These are phyloP conservation scores for Coranthus polyacanthus DNA, from an alignment of 2,797 vertebrate genomes.

Conservation along the genomic window DNA sequence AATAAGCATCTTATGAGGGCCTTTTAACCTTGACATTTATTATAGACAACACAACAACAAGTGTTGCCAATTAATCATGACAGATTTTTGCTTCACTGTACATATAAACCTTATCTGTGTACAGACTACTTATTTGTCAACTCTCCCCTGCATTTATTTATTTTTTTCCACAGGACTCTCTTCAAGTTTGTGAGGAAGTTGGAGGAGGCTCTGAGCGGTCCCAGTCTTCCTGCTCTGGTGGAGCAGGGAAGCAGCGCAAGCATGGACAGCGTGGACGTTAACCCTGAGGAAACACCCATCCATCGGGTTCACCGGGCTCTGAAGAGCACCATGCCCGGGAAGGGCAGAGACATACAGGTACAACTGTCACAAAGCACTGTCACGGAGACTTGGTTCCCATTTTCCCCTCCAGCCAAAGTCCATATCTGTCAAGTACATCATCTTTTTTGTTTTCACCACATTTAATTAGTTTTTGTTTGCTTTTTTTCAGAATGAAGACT, in stretches of 20 bases:
- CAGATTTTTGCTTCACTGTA: not conserved
- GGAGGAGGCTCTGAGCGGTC: constrained; percentile 86
- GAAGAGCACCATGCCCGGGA: constrained; percentile 80
- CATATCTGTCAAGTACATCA: not conserved
- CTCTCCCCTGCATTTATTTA: too few species aligned
- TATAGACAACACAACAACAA: too few species aligned
- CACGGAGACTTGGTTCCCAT: too few species aligned
- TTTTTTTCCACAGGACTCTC: constrained; percentile 86
- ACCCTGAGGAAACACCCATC: constrained; percentile 83
- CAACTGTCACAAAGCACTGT: not conserved
- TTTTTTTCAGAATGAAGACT: constrained; percentile 60
- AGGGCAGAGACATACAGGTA: constrained; percentile 79
- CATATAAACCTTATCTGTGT: not conserved
- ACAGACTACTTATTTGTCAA: too few species aligned
- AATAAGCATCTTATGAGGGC: too few species aligned
- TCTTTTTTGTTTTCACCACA: not conserved
- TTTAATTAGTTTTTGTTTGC: not conserved
- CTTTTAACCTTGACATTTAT: too few species aligned
- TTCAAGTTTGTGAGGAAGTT: constrained; percentile 98
- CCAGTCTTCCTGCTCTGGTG: constrained; percentile 86
- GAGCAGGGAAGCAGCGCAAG: constrained; percentile 85
- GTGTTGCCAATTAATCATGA: too few species aligned
- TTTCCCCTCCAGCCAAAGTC: too few species aligned
- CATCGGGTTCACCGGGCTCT: constrained; percentile 85
- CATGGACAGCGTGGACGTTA: constrained; percentile 81